A percentile compares a stretch with the other conserved stretches of the same genome.
phyloP scores from a whole-genome alignment of 2,113 vertebrate species.

The Cinclus cinclus region DNA sequence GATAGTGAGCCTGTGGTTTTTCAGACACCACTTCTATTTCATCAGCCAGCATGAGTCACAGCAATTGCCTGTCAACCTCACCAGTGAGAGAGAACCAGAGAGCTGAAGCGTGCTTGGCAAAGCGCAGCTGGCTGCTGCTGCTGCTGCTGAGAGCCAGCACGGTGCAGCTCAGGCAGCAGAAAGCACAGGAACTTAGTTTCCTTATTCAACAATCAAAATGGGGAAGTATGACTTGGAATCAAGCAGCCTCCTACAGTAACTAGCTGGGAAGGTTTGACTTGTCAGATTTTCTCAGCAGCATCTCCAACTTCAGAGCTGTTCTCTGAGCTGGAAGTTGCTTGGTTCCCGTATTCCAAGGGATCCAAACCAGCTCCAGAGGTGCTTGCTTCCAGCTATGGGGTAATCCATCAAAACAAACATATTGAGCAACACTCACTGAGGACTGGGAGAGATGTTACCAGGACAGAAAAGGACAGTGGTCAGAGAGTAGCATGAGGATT shows the following conservation, averaged over 20 bases:
- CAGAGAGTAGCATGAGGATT: background rate
- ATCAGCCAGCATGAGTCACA: background rate
- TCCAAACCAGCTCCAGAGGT: background rate
- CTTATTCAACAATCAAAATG: background rate
- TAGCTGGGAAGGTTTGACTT: background rate
- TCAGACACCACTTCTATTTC: background rate
- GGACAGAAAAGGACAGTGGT: background rate
- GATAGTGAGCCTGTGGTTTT: constrained; percentile 7
- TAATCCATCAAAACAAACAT: background rate
- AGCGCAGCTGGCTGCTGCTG: background rate
- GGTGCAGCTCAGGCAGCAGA: background rate
- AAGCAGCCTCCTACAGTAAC: background rate
- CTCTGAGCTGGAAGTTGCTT: background rate
- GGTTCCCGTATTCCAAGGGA: background rate
- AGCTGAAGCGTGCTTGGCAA: background rate
- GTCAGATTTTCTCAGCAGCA: background rate
- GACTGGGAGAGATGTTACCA: background rate
- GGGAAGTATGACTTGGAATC: background rate
- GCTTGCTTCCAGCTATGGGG: background rate
- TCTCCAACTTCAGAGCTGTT: background rate
- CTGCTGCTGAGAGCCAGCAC: background rate
- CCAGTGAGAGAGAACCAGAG: accelerated
- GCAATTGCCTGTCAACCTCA: background rate
- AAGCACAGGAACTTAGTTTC: background rate
- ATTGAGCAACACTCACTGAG: background rate